Evolutionary conservation across 1,140 invertebrate species (phyloP), one percentile per base, ranked within the genome.

Genomic region (Aphelenchoides avenae): DNA sequence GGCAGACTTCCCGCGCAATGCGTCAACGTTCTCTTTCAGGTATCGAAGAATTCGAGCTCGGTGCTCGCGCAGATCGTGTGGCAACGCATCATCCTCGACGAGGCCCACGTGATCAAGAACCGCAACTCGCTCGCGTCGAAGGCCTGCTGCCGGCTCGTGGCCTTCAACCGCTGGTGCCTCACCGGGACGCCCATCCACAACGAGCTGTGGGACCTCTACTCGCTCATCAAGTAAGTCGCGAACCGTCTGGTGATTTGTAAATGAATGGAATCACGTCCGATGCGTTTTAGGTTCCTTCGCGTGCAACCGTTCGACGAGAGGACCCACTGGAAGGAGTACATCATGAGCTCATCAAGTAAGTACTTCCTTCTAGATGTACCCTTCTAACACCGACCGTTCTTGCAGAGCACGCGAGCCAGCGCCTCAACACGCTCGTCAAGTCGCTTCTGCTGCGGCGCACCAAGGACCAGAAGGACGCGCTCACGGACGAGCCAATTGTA

Each of bases 101-200:
- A 97, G 80, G 91, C 87, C 0, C 92, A 96, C 77, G 81, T 84
- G 4, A 86, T 96, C 5, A 84, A 91, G 56, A 96, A 96, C 80
- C 83, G 86, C 68, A 91, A 88, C 78, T 84, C 86, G 15, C 79
- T 84, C 48, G 85, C 84, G 0, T 85, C 87, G 1, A 67, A 83
- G 64, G 85, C 87, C 0, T 85, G 87, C 0, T 87, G 84, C 73
- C 74, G 77, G 11, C 73, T 95, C 3, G 61, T 66, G 0, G 84
- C 81, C 0, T 78, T 75, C 40, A 81, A 83, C 27, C 83, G 88
- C 37, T 95, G 90, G 89, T 85, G 63, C 48, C 48, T 96, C 0
- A 92, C 91, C 5, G 92, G n/a, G n/a, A 97, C 92, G 0, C 91
- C 91, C 0, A 86, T 97, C 47, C 91, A 96, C 64, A 96, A 97